Evolutionary conservation across 2,888 invertebrate genomes (phyloP), one percentile per base, ranked within the genome.

Genomic region (Cremastinae sp.): DNA sequence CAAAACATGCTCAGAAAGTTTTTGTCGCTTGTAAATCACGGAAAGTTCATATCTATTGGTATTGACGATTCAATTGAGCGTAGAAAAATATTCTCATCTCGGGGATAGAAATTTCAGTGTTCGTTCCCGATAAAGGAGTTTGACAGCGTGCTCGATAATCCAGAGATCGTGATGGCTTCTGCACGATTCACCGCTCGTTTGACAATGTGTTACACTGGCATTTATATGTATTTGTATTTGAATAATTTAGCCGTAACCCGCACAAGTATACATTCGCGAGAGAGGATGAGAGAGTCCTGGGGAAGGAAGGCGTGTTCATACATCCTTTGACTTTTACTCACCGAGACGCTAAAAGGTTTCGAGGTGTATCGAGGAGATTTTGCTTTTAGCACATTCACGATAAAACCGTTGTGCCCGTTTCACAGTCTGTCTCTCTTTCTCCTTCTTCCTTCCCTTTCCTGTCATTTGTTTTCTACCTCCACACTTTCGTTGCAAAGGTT

Each of bases 311-410:
- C 61, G 69, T n/a, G n/a, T 71, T 56, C 70, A 58, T 69, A n/a
- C n/a, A 64, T 74, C 66, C 64, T 62, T 78, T 73, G 68, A 73
- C 73, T 76, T 76, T 76, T 70, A 76, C 76, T 78, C 73, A 68
- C 69, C 61, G 74, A 87, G 88, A 86, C 86, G 88, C 87, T 89
- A 89, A 89, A 89, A 89, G 89, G 87, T 88, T 88, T 85, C 83
- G 82, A 85, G 86, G 85, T 85, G 85, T 88, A 87, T 88, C 86
- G 85, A 84, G 84, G 86, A 87, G 87, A 88, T 89, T 89, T 89
- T 87, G 88, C 88, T 88, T 88, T 88, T 88, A 88, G 88, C 88
- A 87, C 88, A 87, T 87, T 87, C 84, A 83, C 86, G 87, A 88
- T 88, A 88, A 88, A 87, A 88, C 83, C 85, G 83, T 84, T 78